phyloP scores from a whole-genome alignment of 2,797 vertebrate genomes.

The Anniella stebbinsi region DNA sequence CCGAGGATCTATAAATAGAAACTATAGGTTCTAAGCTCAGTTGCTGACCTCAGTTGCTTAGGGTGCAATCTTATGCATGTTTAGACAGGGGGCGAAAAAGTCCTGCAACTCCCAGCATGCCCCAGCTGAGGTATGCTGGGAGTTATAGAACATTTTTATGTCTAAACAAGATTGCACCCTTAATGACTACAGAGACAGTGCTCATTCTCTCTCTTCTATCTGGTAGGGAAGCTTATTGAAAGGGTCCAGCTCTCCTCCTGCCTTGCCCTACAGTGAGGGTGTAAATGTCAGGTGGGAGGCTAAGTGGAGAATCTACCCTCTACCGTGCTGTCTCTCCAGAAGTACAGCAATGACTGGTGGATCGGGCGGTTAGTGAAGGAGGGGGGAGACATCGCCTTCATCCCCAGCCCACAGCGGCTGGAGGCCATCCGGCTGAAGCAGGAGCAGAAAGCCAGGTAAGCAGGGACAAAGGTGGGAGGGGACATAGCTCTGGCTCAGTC shows the following conservation, averaged over 20 bases:
- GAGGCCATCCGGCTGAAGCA: slow-evolving; percentile 96
- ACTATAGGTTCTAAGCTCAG: not conserved
- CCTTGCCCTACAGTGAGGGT: not conserved
- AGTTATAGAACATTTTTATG: no score
- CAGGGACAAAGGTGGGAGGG: not conserved
- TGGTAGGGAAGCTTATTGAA: not conserved
- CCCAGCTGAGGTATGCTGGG: no score
- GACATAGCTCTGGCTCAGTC: no score
- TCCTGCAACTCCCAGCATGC: no score
- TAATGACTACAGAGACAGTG: not conserved
- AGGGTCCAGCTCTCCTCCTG: not conserved
- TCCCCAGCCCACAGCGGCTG: slow-evolving; percentile 94
- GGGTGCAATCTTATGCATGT: no score
- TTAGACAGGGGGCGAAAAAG: no score
- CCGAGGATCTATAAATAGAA: not conserved
- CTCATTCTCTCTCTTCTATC: not conserved
- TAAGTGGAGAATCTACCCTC: not conserved
- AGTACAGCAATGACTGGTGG: slow-evolving; percentile 98
- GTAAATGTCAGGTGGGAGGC: not conserved
- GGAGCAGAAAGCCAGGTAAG: slow-evolving; percentile 93
- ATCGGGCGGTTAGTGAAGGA: slow-evolving; percentile 96
- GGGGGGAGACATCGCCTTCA: slow-evolving; percentile 94
- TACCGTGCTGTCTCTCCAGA: slow-evolving; percentile 73
- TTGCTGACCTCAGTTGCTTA: not conserved
- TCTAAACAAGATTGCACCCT: not conserved